Conservation (phyloP, 2,113 vertebrate species). For the Centropristis striata region DNA sequence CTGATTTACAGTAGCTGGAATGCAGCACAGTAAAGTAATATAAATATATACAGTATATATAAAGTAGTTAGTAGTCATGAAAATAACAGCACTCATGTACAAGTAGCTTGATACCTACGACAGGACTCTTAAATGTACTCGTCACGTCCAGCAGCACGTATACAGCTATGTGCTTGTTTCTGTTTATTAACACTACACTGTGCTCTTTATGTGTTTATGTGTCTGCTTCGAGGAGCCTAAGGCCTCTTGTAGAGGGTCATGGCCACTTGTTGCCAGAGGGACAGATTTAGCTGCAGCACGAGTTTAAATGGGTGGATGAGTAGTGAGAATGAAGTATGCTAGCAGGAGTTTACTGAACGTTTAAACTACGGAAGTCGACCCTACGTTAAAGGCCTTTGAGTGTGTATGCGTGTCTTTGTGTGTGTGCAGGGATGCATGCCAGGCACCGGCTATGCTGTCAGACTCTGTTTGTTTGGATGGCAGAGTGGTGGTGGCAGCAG, state of each 20-base stretch:
- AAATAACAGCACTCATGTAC: not conserved
- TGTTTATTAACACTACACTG: not conserved
- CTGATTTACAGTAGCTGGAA: not conserved
- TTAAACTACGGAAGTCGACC: slow-evolving; percentile 53
- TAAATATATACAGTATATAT: not conserved
- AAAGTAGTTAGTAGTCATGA: not conserved
- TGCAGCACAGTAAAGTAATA: not conserved
- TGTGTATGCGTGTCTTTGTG: slow-evolving; percentile 25
- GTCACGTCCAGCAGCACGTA: not conserved
- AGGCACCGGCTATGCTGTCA: slow-evolving; percentile 85
- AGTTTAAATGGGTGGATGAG: slow-evolving; percentile 36
- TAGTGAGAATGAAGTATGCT: slow-evolving; percentile 40
- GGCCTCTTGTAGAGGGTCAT: slow-evolving; percentile 35
- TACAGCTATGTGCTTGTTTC: too few species aligned
- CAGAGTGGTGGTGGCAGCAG: slow-evolving; percentile 61
- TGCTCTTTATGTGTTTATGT: slow-evolving; percentile 1
- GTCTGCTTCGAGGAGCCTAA: slow-evolving; percentile 24
- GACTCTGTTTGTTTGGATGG: slow-evolving; percentile 86
- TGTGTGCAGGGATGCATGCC: slow-evolving; percentile 59
- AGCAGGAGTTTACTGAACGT: slow-evolving; percentile 56
- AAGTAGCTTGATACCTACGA: not conserved
- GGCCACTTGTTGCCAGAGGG: slow-evolving; percentile 57
- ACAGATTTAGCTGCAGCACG: slow-evolving; percentile 30
- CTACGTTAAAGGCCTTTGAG: slow-evolving; percentile 13
- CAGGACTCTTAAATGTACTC: not conserved